A percentile compares a stretch with the other conserved stretches of the same genome.
Conservation (phyloP, 2,888 invertebrate species). For the Acrobasis repandana region DNA sequence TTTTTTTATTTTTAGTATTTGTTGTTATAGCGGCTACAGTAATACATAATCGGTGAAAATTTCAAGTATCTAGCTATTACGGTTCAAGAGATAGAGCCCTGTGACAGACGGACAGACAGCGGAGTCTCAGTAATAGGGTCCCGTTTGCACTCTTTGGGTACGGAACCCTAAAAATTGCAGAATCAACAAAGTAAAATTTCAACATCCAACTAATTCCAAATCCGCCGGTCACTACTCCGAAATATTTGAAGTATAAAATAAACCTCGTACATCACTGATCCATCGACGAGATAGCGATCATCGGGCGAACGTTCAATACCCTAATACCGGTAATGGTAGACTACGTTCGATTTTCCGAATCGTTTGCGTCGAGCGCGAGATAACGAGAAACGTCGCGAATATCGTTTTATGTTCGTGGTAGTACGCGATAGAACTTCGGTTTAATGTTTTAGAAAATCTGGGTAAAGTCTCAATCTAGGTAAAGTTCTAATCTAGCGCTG, state of each 20-base stretch:
- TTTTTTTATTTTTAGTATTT: too few relatives aligned
- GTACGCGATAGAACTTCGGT: constrained; percentile 7
- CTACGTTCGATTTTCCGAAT: constrained; percentile 76
- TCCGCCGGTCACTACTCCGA: not conserved
- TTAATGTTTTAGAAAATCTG: not conserved
- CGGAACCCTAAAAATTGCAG: too few relatives aligned
- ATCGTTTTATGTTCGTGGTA: constrained; percentile 57
- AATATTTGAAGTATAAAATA: constrained; percentile 21
- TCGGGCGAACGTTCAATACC: constrained; percentile 44
- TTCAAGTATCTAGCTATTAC: too few relatives aligned
- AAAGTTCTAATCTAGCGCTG: not conserved
- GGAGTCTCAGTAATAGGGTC: too few relatives aligned
- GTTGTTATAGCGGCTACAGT: too few relatives aligned
- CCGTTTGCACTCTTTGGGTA: too few relatives aligned
- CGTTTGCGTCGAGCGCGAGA: constrained; percentile 71
- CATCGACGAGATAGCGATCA: constrained; percentile 36
- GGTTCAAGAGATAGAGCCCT: too few relatives aligned
- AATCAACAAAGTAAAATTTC: not conserved
- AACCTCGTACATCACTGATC: constrained; percentile 25
- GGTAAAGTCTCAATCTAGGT: constrained; percentile 4
- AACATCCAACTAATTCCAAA: not conserved
- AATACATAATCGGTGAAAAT: too few relatives aligned
- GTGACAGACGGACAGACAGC: too few relatives aligned
- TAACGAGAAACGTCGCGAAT: constrained; percentile 69
- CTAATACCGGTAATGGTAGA: constrained; percentile 78